phyloP scores from a whole-genome alignment of 2,888 invertebrate species.

The Chrysolina americana region DNA sequence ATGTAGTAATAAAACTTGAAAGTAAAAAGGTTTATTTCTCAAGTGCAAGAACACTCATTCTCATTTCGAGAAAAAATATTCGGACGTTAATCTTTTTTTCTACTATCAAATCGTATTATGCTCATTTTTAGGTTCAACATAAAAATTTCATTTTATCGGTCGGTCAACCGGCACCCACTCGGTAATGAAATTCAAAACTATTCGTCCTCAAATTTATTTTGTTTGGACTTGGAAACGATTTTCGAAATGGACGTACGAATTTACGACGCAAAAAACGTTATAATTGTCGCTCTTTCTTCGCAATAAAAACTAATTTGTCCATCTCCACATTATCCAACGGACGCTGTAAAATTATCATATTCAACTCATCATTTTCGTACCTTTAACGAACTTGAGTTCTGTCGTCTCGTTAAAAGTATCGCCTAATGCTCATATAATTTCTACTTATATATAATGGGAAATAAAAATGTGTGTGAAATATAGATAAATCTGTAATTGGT shows the following conservation, averaged over 20 bases:
- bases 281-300: background rate
- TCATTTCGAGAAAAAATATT: too few species aligned
- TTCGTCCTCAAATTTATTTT: background rate
- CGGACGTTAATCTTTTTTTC: too few species aligned
- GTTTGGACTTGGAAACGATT: background rate
- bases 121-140: background rate
- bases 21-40: too few species aligned
- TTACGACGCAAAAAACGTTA: background rate
- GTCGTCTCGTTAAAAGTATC: background rate
- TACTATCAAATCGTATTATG: too few species aligned
- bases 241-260: background rate
- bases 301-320: constrained; percentile 26
- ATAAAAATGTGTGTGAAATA: background rate
- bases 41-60: too few species aligned
- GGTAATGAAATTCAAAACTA: background rate
- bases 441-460: background rate
- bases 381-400: constrained; percentile 10
- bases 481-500: background rate
- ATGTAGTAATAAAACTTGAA: too few species aligned
- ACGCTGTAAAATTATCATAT: constrained; percentile 28
- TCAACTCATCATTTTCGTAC: constrained; percentile 22
- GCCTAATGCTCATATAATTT: constrained; percentile 4
- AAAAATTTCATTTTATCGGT: background rate
- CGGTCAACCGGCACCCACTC: background rate
- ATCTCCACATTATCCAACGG: constrained; percentile 12